Conservation (phyloP, 2,113 vertebrate genomes). For the Chascanopsetta lugubris region DNA sequence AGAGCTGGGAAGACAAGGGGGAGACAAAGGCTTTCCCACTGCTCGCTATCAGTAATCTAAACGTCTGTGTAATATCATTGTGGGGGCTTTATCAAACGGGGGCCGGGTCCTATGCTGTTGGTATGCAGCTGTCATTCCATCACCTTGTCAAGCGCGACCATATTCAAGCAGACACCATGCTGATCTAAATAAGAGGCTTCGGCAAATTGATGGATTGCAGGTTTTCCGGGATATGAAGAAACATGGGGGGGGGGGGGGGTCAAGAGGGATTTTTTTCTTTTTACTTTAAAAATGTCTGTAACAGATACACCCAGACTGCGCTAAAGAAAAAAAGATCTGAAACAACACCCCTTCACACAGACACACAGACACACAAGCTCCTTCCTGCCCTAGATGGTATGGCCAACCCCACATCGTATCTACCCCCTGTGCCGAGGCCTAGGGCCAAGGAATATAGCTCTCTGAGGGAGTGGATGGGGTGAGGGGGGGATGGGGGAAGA, state of each 20-base stretch:
- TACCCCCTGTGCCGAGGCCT: conserved; percentile 73
- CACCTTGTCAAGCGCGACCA: conserved; percentile 73
- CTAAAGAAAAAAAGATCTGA: conserved; percentile 40
- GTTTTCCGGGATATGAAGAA: conserved; percentile 67
- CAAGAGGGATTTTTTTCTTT: conserved; percentile 34
- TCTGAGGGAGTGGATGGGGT: conserved; percentile 70
- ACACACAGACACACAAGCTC: conserved; percentile 7
- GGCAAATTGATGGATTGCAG: conserved; percentile 72
- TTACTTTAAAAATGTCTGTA: conserved; percentile 44
- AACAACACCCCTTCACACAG: conserved; percentile 27
- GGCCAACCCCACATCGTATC: conserved; percentile 70
- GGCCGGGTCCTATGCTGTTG: conserved; percentile 60
- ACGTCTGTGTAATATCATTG: conserved; percentile 75
- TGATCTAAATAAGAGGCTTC: conserved; percentile 75
- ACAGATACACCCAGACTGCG: conserved; percentile 50
- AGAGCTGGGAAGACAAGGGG: conserved; percentile 36
- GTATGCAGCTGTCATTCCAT: conserved; percentile 76
- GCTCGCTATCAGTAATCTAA: conserved; percentile 73
- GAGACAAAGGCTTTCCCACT: conserved; percentile 69
- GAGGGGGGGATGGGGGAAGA: no score
- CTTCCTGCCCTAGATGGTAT: conserved; percentile 37
- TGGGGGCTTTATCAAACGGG: conserved; percentile 68
- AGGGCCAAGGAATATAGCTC: conserved; percentile 75
- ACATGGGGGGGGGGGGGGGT: conserved; percentile 15
- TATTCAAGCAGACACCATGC: conserved; percentile 73